A percentile compares a stretch with the other conserved stretches of the same genome.
These are phyloP conservation scores for Balearica regulorum DNA, from an alignment of 2,797 vertebrate genomes.

Conservation along the genomic window DNA sequence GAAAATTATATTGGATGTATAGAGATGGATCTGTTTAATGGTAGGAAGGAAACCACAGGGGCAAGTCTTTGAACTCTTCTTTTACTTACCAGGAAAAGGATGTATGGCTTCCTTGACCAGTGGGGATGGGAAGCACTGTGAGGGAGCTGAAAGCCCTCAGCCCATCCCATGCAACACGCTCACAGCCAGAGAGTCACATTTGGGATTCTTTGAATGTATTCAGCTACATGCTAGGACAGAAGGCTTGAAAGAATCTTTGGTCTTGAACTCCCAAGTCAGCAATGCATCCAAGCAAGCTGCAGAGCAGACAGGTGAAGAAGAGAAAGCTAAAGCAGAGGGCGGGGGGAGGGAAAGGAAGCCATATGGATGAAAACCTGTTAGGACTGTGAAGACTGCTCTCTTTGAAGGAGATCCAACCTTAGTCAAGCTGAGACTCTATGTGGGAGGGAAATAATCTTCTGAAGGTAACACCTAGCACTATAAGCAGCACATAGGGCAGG, in stretches of 20 bases:
- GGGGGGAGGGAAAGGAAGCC: background rate
- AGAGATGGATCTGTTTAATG: background rate
- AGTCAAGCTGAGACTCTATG: background rate
- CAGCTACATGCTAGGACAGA: background rate
- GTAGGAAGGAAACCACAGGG: background rate
- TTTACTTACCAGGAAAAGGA: background rate
- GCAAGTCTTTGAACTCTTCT: background rate
- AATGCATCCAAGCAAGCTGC: background rate
- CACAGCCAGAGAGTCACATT: background rate
- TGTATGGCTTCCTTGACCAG: background rate
- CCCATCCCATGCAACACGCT: background rate
- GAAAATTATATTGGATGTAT: background rate
- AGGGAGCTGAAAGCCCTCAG: background rate
- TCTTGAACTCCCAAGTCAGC: background rate
- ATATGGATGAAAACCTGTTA: background rate
- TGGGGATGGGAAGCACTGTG: background rate
- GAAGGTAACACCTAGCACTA: background rate
- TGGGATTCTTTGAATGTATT: background rate
- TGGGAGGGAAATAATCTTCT: conserved; percentile 9
- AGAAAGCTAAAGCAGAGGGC: background rate
- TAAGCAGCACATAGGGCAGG: background rate
- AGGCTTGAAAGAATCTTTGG: background rate
- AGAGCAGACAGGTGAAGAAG: background rate
- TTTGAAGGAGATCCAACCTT: conserved; percentile 27
- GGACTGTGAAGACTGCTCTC: conserved; percentile 2